Percentiles rank a stretch among this genome's conserved stretches.
phyloP scores from a whole-genome alignment of 2,888 invertebrate species.

The Melanostoma scalare region DNA sequence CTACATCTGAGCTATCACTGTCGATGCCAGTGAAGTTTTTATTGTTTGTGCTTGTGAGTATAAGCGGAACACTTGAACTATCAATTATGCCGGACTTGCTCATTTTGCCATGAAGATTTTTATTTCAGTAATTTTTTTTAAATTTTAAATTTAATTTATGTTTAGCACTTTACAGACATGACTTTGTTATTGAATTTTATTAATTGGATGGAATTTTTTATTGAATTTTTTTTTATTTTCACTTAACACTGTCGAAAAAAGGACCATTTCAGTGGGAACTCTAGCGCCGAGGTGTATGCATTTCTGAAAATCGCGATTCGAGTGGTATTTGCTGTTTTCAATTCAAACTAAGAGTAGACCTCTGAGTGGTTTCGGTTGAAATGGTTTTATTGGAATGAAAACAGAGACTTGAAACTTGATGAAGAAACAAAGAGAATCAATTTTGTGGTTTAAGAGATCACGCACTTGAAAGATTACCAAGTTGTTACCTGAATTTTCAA shows the following conservation, averaged over 20 bases:
- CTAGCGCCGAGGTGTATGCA: neutral
- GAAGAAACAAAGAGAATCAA: too few relatives aligned
- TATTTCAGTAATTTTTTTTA: constrained; percentile 15
- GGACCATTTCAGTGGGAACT: too few relatives aligned
- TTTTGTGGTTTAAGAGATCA: too few relatives aligned
- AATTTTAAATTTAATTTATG: constrained; percentile 5
- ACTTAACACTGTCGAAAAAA: neutral
- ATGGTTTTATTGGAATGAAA: too few relatives aligned
- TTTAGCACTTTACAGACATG: constrained; percentile 46
- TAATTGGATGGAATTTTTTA: constrained; percentile 26
- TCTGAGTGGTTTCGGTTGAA: neutral
- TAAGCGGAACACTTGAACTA: constrained; percentile 76
- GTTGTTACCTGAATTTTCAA: too few relatives aligned
- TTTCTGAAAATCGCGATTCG: constrained; percentile 1
- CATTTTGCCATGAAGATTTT: constrained; percentile 64
- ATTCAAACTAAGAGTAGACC: neutral
- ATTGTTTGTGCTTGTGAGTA: constrained; percentile 74
- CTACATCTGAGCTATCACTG: constrained; percentile 73
- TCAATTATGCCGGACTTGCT: constrained; percentile 74
- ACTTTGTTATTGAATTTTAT: neutral
- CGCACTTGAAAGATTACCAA: too few relatives aligned
- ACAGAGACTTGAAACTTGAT: too few relatives aligned
- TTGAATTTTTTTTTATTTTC: neutral
- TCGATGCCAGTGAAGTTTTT: constrained; percentile 71
- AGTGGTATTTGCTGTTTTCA: neutral